Evolutionary conservation across 1,140 invertebrate genomes (phyloP).

Genomic region (Ips typographus): DNA sequence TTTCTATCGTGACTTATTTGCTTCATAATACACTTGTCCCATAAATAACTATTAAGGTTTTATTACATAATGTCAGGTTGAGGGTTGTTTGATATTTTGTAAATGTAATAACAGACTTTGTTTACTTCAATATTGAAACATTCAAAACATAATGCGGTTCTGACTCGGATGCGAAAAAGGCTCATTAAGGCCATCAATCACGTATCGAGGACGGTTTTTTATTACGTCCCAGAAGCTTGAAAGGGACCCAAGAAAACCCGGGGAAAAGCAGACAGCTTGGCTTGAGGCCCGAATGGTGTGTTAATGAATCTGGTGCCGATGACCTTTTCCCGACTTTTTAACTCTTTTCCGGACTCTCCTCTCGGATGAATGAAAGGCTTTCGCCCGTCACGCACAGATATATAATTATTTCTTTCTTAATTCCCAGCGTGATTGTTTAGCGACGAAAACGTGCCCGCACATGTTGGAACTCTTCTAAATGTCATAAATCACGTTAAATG

Average conservation of each 20-base stretch:
- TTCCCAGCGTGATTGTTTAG: slow-evolving; percentile 11
- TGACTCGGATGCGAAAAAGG: background rate
- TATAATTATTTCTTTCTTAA: slow-evolving; percentile 24
- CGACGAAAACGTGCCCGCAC: slow-evolving; percentile 22
- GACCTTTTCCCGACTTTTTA: slow-evolving; percentile 10
- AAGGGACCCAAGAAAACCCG: background rate
- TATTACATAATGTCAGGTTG: too few relatives aligned
- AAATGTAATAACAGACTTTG: too few relatives aligned
- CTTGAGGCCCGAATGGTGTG: slow-evolving; percentile 11
- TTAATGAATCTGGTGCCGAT: slow-evolving; percentile 25
- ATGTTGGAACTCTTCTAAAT: slow-evolving; percentile 18
- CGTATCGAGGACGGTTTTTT: slow-evolving; percentile 7
- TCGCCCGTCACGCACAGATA: too few relatives aligned
- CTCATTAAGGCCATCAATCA: slow-evolving; percentile 11
- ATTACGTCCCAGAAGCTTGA: background rate
- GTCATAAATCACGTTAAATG: slow-evolving; percentile 25
- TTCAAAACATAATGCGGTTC: too few relatives aligned
- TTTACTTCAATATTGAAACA: too few relatives aligned
- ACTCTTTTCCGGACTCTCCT: background rate
- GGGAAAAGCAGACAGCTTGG: slow-evolving; percentile 21
- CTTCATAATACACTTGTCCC: too few relatives aligned
- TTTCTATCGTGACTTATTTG: too few relatives aligned
- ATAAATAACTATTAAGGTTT: too few relatives aligned
- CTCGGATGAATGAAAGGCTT: background rate
- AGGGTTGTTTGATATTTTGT: too few relatives aligned